A percentile compares a stretch with the other conserved stretches of the same genome.
Conservation (phyloP, 2,113 vertebrate species). For the Pseudolaguvia tuberculata region DNA sequence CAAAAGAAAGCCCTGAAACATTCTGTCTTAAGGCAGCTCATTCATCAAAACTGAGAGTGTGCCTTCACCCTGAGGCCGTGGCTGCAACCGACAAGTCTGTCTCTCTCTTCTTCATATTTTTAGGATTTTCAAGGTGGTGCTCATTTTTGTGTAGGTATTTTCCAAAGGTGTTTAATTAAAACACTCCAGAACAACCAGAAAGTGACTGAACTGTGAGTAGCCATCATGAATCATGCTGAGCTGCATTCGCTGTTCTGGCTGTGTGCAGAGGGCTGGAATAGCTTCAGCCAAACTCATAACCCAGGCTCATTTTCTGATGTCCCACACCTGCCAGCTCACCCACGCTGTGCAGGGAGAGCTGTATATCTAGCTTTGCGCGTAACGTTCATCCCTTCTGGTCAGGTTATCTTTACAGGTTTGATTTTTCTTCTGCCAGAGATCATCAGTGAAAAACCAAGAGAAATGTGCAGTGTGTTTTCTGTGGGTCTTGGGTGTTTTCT, state of each 20-base stretch:
- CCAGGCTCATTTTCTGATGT: slow-evolving; percentile 34
- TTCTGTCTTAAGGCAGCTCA: slow-evolving; percentile 53
- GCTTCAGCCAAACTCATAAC: slow-evolving; percentile 37
- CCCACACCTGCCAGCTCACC: slow-evolving; percentile 47
- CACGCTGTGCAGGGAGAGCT: slow-evolving; percentile 36
- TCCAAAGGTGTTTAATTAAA: slow-evolving; percentile 52
- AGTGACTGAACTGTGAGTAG: slow-evolving; percentile 38
- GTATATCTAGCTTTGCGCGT: slow-evolving; percentile 1
- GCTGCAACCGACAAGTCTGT: slow-evolving; percentile 2
- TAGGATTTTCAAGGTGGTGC: slow-evolving; percentile 36
- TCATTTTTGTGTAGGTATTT: slow-evolving; percentile 31
- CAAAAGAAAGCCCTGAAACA: slow-evolving; percentile 46
- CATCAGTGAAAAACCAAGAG: neutral
- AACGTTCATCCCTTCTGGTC: slow-evolving; percentile 28
- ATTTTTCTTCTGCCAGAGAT: neutral
- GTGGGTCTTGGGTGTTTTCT: too few relatives aligned
- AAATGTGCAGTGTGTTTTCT: neutral
- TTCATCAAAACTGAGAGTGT: slow-evolving; percentile 55
- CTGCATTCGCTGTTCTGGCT: slow-evolving; percentile 21
- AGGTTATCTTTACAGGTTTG: slow-evolving; percentile 23
- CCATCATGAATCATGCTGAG: slow-evolving; percentile 41
- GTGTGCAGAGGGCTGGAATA: slow-evolving; percentile 39
- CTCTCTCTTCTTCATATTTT: slow-evolving; percentile 30
- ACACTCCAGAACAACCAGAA: slow-evolving; percentile 42
- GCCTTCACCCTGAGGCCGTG: slow-evolving; percentile 43